phyloP scores from a whole-genome alignment of 92 coral and sea anemone genomes.

The Meandrina meandrites region DNA sequence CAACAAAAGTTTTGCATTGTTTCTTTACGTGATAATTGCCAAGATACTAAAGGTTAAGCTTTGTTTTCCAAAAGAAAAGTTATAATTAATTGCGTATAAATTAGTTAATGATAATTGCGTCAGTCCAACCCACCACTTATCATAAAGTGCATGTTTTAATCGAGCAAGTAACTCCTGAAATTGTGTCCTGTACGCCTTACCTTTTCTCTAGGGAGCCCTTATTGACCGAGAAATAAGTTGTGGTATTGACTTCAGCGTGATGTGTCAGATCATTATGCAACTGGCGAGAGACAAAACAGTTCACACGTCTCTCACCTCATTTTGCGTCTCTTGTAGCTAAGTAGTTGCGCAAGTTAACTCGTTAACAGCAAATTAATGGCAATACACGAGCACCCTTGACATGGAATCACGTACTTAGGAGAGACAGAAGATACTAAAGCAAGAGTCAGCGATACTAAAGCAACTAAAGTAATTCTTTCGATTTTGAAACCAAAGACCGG shows the following conservation, averaged over 20 bases:
- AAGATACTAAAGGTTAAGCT: slow-evolving; percentile 6
- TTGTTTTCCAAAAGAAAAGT: slow-evolving; percentile 9
- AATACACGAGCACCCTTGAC: not conserved
- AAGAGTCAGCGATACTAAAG: not conserved
- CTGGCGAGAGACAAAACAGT: slow-evolving; percentile 2
- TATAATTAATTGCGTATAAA: not conserved
- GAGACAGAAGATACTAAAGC: not conserved
- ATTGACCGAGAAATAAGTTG: not conserved
- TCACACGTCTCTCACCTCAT: not conserved
- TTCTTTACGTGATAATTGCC: not conserved
- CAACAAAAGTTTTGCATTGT: not conserved
- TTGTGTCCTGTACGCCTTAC: not conserved
- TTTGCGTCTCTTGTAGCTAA: not conserved
- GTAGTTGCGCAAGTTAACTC: slow-evolving; percentile 5
- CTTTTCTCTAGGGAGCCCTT: not conserved
- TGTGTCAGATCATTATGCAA: slow-evolving; percentile 3
- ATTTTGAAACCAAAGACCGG: not conserved
- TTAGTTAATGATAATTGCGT: not conserved
- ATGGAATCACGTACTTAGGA: not conserved
- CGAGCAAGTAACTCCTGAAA: not conserved
- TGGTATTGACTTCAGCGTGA: not conserved
- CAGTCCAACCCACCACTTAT: too few relatives aligned
- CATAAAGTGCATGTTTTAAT: too few relatives aligned
- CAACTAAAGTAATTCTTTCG: too few relatives aligned
- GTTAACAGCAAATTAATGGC: slow-evolving; percentile 23